These are phyloP conservation scores for Balaenoptera acutorostrata DNA, from an alignment of 2,113 vertebrate genomes.

Conservation along the genomic window DNA sequence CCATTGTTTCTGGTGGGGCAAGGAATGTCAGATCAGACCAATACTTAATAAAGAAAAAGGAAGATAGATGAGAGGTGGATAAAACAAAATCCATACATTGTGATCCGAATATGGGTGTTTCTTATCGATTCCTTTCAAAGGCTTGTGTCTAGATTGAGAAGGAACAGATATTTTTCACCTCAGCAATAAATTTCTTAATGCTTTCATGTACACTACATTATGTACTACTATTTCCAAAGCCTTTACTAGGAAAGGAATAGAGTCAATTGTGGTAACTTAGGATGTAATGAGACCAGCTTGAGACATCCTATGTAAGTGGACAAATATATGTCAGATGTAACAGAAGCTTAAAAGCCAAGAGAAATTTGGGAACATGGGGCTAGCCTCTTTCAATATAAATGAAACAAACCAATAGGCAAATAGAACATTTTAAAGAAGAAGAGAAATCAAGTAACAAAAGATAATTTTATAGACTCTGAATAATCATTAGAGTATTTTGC, in stretches of 20 bases:
- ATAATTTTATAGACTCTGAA: background rate
- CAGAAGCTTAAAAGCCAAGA: background rate
- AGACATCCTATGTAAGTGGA: background rate
- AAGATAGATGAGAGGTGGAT: background rate
- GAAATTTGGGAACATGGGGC: background rate
- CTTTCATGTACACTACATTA: background rate
- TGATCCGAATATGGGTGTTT: background rate
- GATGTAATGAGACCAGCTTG: background rate
- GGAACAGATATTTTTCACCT: conserved; percentile 4
- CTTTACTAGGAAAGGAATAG: background rate
- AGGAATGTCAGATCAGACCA: background rate
- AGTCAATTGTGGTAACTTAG: background rate
- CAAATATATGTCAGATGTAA: background rate
- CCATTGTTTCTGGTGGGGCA: background rate
- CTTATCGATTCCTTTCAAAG: background rate
- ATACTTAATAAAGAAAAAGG: background rate
- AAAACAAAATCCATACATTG: background rate
- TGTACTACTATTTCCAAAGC: background rate
- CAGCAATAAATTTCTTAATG: background rate
- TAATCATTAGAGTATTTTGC: background rate
- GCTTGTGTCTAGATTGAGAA: background rate
- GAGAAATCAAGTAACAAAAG: background rate
- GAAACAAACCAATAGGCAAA: background rate
- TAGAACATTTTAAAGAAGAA: background rate
- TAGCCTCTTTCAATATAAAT: background rate